phyloP scores from a whole-genome alignment of 2,797 vertebrate genomes.

The Alauda arvensis region DNA sequence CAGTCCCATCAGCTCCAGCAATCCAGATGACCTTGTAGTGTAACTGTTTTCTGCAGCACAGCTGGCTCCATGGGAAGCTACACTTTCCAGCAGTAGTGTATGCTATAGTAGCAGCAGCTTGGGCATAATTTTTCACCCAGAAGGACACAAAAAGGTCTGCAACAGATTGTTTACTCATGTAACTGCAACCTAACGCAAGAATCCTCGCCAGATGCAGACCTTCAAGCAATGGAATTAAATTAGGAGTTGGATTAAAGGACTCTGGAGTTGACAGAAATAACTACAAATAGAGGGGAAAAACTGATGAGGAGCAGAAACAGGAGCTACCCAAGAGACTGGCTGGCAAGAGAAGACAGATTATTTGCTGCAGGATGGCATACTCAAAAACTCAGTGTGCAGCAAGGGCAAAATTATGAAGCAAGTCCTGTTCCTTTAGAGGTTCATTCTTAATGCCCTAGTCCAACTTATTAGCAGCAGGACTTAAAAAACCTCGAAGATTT shows the following conservation, averaged over 20 bases:
- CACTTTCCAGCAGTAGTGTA: slow-evolving; percentile 35
- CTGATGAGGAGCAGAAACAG: neutral
- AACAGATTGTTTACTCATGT: neutral
- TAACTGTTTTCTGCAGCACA: slow-evolving; percentile 18
- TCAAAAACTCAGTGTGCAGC: neutral
- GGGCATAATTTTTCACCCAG: slow-evolving; percentile 8
- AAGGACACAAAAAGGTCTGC: neutral
- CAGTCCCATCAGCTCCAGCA: neutral
- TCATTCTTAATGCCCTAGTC: neutral
- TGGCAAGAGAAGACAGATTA: neutral
- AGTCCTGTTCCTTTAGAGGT: neutral
- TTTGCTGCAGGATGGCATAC: neutral
- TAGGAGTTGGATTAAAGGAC: neutral
- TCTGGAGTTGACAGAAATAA: neutral
- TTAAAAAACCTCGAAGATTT: neutral
- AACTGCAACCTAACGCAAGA: neutral
- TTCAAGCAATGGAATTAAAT: neutral
- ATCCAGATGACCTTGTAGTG: slow-evolving; percentile 38
- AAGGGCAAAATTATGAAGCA: neutral
- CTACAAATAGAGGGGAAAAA: neutral
- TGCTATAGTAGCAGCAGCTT: slow-evolving; percentile 42
- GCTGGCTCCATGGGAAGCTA: neutral
- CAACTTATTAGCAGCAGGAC: slow-evolving; percentile 19
- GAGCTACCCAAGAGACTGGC: neutral
- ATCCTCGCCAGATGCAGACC: neutral